Percentiles rank a stretch among this genome's conserved stretches.
Evolutionary conservation across 2,888 invertebrate genomes (phyloP).

Genomic region (Macaria liturata): DNA sequence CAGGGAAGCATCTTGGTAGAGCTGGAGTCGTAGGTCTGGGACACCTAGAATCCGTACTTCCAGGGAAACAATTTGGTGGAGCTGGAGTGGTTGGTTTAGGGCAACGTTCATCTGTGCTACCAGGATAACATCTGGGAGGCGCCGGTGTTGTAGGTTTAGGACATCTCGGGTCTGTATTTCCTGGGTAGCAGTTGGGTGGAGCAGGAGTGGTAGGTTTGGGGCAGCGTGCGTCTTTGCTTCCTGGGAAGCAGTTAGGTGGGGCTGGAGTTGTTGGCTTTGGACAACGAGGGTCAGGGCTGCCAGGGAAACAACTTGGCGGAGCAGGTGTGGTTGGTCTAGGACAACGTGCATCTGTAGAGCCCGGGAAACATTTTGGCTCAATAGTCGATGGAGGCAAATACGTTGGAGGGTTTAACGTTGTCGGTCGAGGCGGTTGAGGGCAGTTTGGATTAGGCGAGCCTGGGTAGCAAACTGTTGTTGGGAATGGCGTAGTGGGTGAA

Average conservation of each 20-base stretch:
- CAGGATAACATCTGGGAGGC: constrained; percentile 42
- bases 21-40: constrained; percentile 39
- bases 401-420: constrained; percentile 43
- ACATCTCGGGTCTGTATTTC: constrained; percentile 30
- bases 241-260: constrained; percentile 29
- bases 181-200: constrained; percentile 41
- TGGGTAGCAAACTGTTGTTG: constrained; percentile 27
- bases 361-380: constrained; percentile 49
- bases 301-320: constrained; percentile 40
- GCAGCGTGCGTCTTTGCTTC: constrained; percentile 31
- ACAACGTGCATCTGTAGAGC: constrained; percentile 43
- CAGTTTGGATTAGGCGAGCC: constrained; percentile 27
- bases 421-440: constrained; percentile 42
- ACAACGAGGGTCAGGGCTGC: constrained; percentile 32
- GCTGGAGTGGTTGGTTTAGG: constrained; percentile 27
- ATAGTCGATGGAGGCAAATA: constrained; percentile 36
- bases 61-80: constrained; percentile 46
- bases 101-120: constrained; percentile 36
- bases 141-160: constrained; percentile 24
- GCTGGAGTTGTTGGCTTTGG: constrained; percentile 23
- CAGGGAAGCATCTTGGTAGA: constrained; percentile 40
- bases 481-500: constrained; percentile 21
- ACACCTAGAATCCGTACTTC: constrained; percentile 42
- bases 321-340: constrained; percentile 39
- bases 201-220: constrained; percentile 35